A percentile compares a stretch with the other conserved stretches of the same genome.
These are phyloP conservation scores for Megaleporinus macrocephalus DNA, from an alignment of 2,113 vertebrate genomes.

Conservation along the genomic window DNA sequence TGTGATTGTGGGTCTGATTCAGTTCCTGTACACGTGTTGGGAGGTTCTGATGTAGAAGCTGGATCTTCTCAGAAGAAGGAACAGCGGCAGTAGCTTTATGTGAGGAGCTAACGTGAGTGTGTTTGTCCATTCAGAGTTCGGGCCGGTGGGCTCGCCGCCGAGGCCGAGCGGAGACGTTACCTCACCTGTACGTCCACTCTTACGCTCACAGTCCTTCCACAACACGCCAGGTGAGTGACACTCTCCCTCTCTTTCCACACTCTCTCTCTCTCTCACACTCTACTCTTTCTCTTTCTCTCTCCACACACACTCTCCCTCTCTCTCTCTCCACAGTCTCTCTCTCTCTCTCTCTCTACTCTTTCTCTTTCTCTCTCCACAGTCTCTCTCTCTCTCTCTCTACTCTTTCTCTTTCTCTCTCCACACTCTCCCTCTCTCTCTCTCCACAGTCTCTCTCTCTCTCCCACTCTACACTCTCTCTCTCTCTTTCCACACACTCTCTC, in stretches of 20 bases:
- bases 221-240: slow-evolving; percentile 68
- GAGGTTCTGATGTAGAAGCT: too few species aligned
- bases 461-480: background rate
- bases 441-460: background rate
- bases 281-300: background rate
- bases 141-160: slow-evolving; percentile 51
- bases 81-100: too few species aligned
- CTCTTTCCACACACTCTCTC: background rate
- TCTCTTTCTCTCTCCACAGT: background rate
- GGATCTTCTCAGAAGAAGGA: too few species aligned
- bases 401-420: too few species aligned
- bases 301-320: background rate
- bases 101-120: background rate
- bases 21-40: too few species aligned
- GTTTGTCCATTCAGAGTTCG: slow-evolving; percentile 72
- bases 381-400: background rate
- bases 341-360: background rate
- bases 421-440: background rate
- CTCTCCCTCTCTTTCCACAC: background rate
- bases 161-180: slow-evolving; percentile 67
- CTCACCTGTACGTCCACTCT: slow-evolving; percentile 65
- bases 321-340: background rate
- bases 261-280: background rate
- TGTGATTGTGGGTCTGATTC: too few species aligned
- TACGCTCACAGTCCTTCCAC: slow-evolving; percentile 75